Base-by-base conservation (phyloP, 2,113 vertebrate species). In the Excalfactoria chinensis region DNA sequence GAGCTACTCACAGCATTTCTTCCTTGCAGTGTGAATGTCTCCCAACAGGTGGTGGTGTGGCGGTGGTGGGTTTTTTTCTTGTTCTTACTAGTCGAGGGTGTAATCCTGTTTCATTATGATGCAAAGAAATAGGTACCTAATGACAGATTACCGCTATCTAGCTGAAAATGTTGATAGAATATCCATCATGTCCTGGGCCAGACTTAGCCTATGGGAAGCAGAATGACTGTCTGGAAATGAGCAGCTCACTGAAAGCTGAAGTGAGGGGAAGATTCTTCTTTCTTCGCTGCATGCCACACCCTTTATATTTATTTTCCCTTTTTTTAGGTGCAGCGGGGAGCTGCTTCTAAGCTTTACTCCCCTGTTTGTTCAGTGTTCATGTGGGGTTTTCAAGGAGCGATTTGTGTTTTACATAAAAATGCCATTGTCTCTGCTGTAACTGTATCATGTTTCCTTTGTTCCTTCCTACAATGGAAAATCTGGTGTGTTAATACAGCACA, bases 201-300 rank as follows among this genome's bases (percentile, higher is more conserved):
- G 68, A 77, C 40, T 55, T 59, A 68, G 69, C 56, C 84, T 87
- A n/a, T 84, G 87, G 95, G 89, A 95, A 93, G 79, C 11, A 41
- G 63, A 88, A 49, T 89, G 88, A 62, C 87, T 94, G 87, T 64
- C 43, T 93, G 37, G 40, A 93, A 95, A 83, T 58, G n/a, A 80
- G 60, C 68, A 83, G n/a, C 37, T 91, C 26, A 7, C 56, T 87
- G 86, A 89, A 89, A 93, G 82, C 41, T 60, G 64, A 88, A 75
- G 28, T 55, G 35, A 90, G 32, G 23, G 34, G 75, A 81, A 2
- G 3, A 53, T 44, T 66, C 16, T 90, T 78, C 76, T 56, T 79
- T 17, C 74, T 87, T 85, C 18, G 14, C 59, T 85, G 9, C 3
- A 11, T 63, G 30, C 55, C 37, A 90, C 49, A 78, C 2, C 4